Evolutionary conservation across 2,113 vertebrate genomes (phyloP).

Genomic region (Brachyhypopomus gauderio): DNA sequence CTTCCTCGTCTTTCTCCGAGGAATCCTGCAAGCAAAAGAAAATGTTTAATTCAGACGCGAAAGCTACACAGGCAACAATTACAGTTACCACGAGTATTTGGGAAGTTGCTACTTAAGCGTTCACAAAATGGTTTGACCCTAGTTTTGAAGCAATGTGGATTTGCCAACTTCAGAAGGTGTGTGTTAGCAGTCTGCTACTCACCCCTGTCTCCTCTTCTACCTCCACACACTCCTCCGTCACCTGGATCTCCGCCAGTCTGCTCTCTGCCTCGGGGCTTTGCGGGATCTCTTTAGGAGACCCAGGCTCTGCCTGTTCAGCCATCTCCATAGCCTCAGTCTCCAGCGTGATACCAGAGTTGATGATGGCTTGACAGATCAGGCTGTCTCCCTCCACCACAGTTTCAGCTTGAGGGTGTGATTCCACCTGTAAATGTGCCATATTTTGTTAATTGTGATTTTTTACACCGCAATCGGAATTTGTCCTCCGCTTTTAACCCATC

Average conservation of each 20-base stretch:
- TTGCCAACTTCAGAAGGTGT: not conserved
- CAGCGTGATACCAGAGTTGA: conserved; percentile 88
- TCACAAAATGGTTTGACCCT: not conserved
- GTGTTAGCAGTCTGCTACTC: conserved; percentile 37
- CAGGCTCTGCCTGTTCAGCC: conserved; percentile 60
- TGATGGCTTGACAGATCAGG: conserved; percentile 91
- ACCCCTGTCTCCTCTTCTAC: conserved; percentile 74
- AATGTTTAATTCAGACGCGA: not conserved
- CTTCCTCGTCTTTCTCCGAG: conserved; percentile 57
- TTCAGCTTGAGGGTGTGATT: conserved; percentile 69
- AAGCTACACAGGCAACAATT: not conserved
- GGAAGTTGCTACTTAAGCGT: not conserved
- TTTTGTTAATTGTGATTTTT: too few species aligned
- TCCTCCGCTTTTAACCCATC: too few species aligned
- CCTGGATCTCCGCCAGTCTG: conserved; percentile 69
- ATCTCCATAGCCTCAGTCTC: conserved; percentile 73
- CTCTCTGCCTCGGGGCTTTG: conserved; percentile 60
- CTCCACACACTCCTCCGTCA: conserved; percentile 78
- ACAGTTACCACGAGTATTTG: not conserved
- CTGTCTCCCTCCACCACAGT: conserved; percentile 78
- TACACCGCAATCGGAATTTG: too few species aligned
- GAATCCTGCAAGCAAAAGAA: conserved; percentile 62
- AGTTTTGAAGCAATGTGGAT: not conserved
- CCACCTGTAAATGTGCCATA: too few species aligned
- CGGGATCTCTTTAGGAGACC: conserved; percentile 63